Evolutionary conservation across 2,113 vertebrate genomes (phyloP).

Genomic region (Dipodomys stephensi): DNA sequence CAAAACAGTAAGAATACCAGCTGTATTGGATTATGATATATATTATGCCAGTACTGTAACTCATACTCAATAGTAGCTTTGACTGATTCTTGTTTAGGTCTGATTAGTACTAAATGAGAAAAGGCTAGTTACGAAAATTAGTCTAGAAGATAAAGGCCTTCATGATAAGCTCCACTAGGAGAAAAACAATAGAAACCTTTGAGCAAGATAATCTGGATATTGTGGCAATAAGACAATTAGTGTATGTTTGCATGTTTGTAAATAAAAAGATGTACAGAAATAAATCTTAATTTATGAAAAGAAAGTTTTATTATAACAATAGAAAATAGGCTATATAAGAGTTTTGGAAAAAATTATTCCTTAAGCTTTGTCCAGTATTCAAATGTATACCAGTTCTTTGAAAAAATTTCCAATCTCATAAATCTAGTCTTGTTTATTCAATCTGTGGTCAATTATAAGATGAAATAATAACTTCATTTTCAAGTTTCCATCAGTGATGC

Average conservation of each 20-base stretch:
- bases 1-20: background rate
- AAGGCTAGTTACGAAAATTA: background rate
- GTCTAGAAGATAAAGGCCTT: background rate
- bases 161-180: background rate
- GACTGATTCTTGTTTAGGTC: background rate
- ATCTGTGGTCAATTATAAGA: background rate
- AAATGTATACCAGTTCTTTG: background rate
- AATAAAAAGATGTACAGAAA: background rate
- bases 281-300: background rate
- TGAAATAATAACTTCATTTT: constrained; percentile 27
- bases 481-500: background rate
- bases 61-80: background rate
- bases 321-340: background rate
- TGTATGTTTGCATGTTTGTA: background rate
- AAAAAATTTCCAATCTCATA: background rate
- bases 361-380: background rate
- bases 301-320: background rate
- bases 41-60: background rate
- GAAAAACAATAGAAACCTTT: background rate
- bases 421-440: background rate
- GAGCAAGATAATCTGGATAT: background rate
- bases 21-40: background rate
- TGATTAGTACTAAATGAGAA: background rate
- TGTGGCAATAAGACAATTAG: background rate
- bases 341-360: background rate